Percentiles rank a stretch among this genome's conserved stretches.
phyloP scores from a whole-genome alignment of 2,113 vertebrate genomes.

The Campylomormyrus tamandua region DNA sequence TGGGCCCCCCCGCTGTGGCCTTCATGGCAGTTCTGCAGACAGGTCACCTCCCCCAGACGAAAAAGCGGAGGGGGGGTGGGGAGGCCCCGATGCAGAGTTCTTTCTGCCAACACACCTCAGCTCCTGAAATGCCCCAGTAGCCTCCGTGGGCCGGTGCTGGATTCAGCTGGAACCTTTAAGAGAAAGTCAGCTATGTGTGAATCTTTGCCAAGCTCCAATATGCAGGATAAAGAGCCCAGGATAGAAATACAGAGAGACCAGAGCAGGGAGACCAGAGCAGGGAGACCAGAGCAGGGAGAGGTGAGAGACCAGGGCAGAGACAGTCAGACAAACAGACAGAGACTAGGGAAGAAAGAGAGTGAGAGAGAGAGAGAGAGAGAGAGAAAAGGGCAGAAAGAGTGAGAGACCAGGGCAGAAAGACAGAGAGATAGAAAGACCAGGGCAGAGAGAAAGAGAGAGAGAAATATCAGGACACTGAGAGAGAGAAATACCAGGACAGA shows the following conservation, averaged over 20 bases:
- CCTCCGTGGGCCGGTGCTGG: slow-evolving; percentile 42
- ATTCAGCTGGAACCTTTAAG: slow-evolving; percentile 43
- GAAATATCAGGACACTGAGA: background rate
- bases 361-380: background rate
- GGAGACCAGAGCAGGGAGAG: background rate
- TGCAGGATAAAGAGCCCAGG: slow-evolving; percentile 24
- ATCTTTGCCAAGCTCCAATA: slow-evolving; percentile 39
- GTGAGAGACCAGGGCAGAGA: background rate
- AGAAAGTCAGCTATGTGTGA: slow-evolving; percentile 40
- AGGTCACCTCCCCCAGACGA: slow-evolving; percentile 43
- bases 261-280: background rate
- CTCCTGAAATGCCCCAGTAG: slow-evolving; percentile 62
- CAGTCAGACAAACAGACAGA: background rate
- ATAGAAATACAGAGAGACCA: background rate
- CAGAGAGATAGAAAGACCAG: background rate
- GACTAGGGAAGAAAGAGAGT: background rate
- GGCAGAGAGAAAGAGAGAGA: background rate
- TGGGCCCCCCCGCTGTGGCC: slow-evolving; percentile 58
- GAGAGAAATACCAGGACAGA: no score
- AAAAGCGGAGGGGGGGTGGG: slow-evolving; percentile 36
- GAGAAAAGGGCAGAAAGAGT: no score
- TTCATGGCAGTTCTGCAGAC: slow-evolving; percentile 57
- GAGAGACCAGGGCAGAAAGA: background rate
- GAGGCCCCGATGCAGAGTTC: slow-evolving; percentile 64
- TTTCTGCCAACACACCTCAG: slow-evolving; percentile 58